Evolutionary conservation across 2,113 vertebrate species (phyloP), one percentile per base, ranked within the genome.

Genomic region (Paraplagusia blochii): DNA sequence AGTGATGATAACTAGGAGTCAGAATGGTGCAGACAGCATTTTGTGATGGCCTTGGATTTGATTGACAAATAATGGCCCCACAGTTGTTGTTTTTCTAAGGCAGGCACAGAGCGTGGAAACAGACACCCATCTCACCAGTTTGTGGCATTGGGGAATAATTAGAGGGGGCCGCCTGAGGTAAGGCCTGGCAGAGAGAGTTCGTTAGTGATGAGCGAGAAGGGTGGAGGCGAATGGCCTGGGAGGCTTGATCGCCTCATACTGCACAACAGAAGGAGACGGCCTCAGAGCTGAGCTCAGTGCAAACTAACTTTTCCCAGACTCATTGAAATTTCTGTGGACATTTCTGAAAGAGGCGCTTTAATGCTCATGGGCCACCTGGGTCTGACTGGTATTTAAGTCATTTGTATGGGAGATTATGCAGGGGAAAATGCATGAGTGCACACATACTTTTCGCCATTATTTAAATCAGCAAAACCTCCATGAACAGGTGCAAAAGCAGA

Each of bases 21-120:
- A 69, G 82, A 71, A 63, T 81, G 71, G 76, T 81, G 67, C 67
- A 75, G 74, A 79, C 83, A 85, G 77, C 74, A 66, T 85, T 89
- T 83, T 85, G 85, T 85, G 83, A 85, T 85, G 69, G 76, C 79
- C 79, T 66, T 72, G 71, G 70, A 63, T 88, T 88, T 90, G 89
- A 90, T 89, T 90, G 90, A 90, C 88, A 91, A 88, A 89, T 88
- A 89, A 89, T 88, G 81, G 88, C 84, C 88, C 81, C 56, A 76
- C 74, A 81, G 81, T 87, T 81, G 83, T 87, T 83, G 80, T 82
- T 87, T 87, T 84, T 85, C 72, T 65, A 55, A 76, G 75, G 73
- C 72, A 18, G 51, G 70, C 88, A 84, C 84, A 78, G 66, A 72
- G 76, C 69, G 74, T 76, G 69, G 82, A 89, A n/a, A 89, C 80